phyloP scores from a whole-genome alignment of 2,113 vertebrate species.

The Muscicapa adusta region DNA sequence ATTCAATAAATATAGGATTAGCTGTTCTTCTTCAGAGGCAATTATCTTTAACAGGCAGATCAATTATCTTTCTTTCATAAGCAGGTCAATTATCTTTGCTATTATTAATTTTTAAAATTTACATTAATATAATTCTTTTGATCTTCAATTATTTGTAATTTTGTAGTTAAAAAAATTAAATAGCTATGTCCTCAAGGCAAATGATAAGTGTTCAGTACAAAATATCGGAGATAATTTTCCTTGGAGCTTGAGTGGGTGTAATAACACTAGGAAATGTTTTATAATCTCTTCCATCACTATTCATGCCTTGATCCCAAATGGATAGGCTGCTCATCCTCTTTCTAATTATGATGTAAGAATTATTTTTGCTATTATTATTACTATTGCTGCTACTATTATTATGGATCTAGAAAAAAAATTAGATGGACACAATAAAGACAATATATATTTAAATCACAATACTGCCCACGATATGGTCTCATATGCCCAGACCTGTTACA shows the following conservation, averaged over 20 bases:
- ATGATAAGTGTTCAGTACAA: background rate
- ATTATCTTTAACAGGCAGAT: background rate
- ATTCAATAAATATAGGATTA: background rate
- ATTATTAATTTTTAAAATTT: background rate
- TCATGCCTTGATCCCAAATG: background rate
- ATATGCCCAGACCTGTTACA: background rate
- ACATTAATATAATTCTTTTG: background rate
- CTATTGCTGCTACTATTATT: background rate
- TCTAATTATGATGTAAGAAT: background rate
- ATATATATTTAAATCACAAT: background rate
- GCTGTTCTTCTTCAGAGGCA: background rate
- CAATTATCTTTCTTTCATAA: background rate
- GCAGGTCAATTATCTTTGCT: background rate
- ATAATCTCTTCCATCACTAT: background rate
- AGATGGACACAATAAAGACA: background rate
- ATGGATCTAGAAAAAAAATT: background rate
- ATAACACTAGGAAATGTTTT: background rate
- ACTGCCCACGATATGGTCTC: background rate
- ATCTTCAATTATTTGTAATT: background rate
- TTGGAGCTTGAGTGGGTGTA: background rate
- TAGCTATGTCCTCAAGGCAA: background rate
- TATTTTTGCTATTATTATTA: background rate
- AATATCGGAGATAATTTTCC: background rate
- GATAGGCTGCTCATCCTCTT: background rate
- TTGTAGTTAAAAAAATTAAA: background rate